These are phyloP conservation scores for Spea hammondii DNA, from an alignment of 2,797 vertebrate genomes.

Conservation along the genomic window DNA sequence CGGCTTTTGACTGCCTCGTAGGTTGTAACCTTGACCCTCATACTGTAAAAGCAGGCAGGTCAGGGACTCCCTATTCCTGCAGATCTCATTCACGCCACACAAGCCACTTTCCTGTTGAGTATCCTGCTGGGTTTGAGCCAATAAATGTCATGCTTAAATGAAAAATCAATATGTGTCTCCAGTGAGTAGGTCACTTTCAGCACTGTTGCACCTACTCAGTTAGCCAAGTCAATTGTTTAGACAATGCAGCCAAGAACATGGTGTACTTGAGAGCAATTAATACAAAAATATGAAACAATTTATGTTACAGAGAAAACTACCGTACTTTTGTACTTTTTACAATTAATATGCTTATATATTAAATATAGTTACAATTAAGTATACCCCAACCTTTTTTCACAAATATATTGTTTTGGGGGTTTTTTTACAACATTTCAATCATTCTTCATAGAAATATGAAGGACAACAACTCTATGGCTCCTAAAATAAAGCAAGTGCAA, in stretches of 20 bases:
- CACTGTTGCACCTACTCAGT: slow-evolving; percentile 21
- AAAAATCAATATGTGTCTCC: slow-evolving; percentile 44
- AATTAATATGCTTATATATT: too few relatives aligned
- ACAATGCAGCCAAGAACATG: not conserved
- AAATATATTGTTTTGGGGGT: too few relatives aligned
- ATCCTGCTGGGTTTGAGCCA: slow-evolving; percentile 22
- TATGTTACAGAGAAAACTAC: too few relatives aligned
- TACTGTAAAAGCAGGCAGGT: not conserved
- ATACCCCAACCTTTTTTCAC: too few relatives aligned
- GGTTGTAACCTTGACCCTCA: slow-evolving; percentile 8
- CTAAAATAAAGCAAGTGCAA: too few relatives aligned
- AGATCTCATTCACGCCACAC: slow-evolving; percentile 8
- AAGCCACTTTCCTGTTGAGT: slow-evolving; percentile 48
- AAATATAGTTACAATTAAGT: too few relatives aligned
- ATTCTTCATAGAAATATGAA: too few relatives aligned
- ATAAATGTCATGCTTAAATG: slow-evolving; percentile 38
- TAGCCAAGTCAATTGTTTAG: slow-evolving; percentile 10
- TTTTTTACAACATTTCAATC: too few relatives aligned
- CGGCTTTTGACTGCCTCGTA: too few relatives aligned
- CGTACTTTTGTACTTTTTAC: too few relatives aligned
- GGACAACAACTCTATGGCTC: too few relatives aligned
- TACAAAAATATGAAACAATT: too few relatives aligned
- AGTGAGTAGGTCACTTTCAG: slow-evolving; percentile 42
- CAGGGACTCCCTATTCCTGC: slow-evolving; percentile 1
- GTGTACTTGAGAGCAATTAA: not conserved